Base-by-base conservation (phyloP, 2,888 invertebrate genomes). In the Drosophila stalkeri region DNA sequence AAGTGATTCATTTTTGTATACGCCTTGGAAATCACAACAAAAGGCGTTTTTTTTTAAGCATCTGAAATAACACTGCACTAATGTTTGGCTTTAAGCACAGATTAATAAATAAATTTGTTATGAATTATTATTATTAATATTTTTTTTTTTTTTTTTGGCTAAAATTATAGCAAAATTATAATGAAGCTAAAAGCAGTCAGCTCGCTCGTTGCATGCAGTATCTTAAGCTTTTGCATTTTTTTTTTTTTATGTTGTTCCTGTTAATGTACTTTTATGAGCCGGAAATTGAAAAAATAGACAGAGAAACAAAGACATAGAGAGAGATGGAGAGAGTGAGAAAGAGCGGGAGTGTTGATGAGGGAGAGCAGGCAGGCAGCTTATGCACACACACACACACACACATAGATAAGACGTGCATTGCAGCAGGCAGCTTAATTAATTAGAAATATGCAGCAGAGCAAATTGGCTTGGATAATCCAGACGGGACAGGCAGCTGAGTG, bases 341-440 rank as follows among this genome's bases (percentile, higher is more conserved):
- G 46, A 1, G 23, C 3, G 23, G 5, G 16, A 1, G 46, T n/a
- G 12, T 8, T 5, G 18, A 12, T 6, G 47, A 20, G 27, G 6
- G n/a, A 20, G 11, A 16, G 9, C 23, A 46, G 46, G 33, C 3
- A 12, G 43, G 39, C 35, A 37, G 33, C 27, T 27, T 20, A 23
- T 33, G 31, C 41, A n/a, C 35, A 31, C 14, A 54, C 35, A 44
- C 51, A 12, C n/a, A 37, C 14, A 37, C 5, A 16, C 18, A 44
- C 20, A 54, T 27, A 52, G 49, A 52, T 65, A 77, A 57, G 67
- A 75, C 37, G 71, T 67, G 52, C 46, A 75, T 27, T 78, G 75
- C 75, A 75, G 73, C 57, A 79, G 73, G 84, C 81, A 77, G 76
- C 74, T 82, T 85, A 84, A 85, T 86, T 86, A 85, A 86, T 84